phyloP scores from a whole-genome alignment of 2,113 vertebrate species.

The Burhinus bistriatus region DNA sequence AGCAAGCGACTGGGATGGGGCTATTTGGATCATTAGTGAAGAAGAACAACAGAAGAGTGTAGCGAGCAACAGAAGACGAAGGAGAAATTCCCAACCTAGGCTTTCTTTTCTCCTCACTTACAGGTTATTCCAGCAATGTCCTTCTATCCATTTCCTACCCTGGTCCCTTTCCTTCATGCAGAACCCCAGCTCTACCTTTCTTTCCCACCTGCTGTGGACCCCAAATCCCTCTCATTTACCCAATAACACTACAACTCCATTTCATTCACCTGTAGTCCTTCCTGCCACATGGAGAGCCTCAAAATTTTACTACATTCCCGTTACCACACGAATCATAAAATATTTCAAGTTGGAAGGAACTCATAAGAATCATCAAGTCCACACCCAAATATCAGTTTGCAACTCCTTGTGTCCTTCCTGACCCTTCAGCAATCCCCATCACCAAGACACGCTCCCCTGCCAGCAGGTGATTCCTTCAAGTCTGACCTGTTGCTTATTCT shows the following conservation, averaged over 20 bases:
- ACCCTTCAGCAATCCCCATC: background rate
- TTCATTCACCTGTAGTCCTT: background rate
- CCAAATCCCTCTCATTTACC: background rate
- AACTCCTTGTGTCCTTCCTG: background rate
- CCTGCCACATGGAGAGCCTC: background rate
- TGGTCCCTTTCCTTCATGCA: fast-evolving
- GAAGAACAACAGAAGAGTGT: background rate
- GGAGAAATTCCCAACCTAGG: background rate
- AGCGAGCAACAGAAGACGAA: background rate
- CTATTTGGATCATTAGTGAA: background rate
- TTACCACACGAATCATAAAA: background rate
- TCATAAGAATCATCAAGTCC: background rate
- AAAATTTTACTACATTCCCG: background rate
- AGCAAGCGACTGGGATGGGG: background rate
- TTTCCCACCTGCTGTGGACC: background rate
- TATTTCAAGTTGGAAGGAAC: background rate
- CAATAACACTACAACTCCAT: background rate
- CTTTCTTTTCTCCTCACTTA: background rate
- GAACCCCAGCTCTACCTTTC: background rate
- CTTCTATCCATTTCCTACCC: background rate
- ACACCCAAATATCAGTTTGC: background rate
- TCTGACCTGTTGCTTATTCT: background rate
- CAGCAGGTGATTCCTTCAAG: background rate
- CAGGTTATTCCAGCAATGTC: background rate
- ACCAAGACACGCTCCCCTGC: background rate